Evolutionary conservation across 1,140 invertebrate species (phyloP), one percentile per base, ranked within the genome.

Genomic region (Asbolus verrucosus): DNA sequence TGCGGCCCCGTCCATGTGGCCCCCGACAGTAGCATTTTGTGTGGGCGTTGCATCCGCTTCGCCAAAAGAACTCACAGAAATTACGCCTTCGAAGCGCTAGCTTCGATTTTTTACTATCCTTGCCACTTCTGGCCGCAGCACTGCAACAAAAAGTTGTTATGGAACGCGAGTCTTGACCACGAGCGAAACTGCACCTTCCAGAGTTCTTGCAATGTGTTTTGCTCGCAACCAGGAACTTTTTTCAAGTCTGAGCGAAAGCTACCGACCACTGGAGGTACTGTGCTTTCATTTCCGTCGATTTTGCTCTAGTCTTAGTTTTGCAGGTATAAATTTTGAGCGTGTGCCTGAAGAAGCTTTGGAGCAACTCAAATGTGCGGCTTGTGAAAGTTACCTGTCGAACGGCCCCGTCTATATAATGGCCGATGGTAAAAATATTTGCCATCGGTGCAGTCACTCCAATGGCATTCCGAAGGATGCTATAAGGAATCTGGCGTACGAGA

Each of bases 81-180:
- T 21, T 39, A 46, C n/a, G 67, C 76, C 1, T 80, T 74, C 33
- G 79, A 81, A 73, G 69, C 74, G 5, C 21, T 79, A 18, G 79
- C 78, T 4, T 73, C 67, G 6, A 74, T 70, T 11, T 81, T 78
- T 50, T 14, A 71, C 5, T 81, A 75, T 72, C 79, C 78, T n/a
- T 81, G 80, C 50, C 70, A 66, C 41, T 73, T 78, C 46, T 80
- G 76, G 74, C 62, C 69, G 8, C 73, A 76, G 33, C 73, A 79
- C 38, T 79, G 79, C 46, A 66, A 74, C 6, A 67, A 72, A 39
- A 62, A 65, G 8, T 60, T 77, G 2, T n/a, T 46, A 9, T 79
- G 76, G 74, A 75, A 80, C 31, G 77, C 76, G n/a, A 50, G 69
- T 24, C 13, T 74, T n/a, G 30, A 75, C 14, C 79, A 81, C 41